Percentiles rank a stretch among this genome's conserved stretches.
Conservation (phyloP, 2,888 invertebrate genomes). For the Polyommatus iphigenia region DNA sequence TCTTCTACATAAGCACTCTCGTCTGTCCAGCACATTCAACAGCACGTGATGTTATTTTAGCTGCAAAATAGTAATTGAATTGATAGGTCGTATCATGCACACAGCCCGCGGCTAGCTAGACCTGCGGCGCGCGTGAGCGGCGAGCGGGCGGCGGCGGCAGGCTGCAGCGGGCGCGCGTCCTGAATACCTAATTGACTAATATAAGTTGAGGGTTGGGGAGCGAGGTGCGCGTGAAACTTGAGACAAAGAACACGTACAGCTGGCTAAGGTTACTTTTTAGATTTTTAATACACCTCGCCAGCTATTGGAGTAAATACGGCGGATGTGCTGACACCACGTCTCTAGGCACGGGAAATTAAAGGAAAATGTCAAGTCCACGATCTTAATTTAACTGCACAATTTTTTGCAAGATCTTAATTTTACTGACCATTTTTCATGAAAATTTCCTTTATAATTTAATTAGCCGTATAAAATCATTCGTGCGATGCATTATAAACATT, state of each 20-base stretch:
- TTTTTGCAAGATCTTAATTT: background rate
- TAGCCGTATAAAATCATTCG: background rate
- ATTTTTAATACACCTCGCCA: conserved; percentile 45
- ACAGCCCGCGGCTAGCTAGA: conserved; percentile 33
- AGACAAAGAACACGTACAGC: conserved; percentile 75
- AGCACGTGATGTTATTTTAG: conserved; percentile 11
- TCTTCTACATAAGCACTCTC: background rate
- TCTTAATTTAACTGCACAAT: background rate
- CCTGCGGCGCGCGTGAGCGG: conserved; percentile 42
- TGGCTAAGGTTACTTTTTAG: conserved; percentile 68
- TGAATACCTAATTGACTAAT: conserved; percentile 79
- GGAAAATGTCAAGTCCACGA: background rate
- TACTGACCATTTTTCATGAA: too few species aligned
- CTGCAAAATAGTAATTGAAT: conserved; percentile 35
- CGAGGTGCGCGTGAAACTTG: conserved; percentile 72
- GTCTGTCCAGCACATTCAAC: background rate
- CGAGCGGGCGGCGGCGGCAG: conserved; percentile 49
- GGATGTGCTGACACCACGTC: background rate
- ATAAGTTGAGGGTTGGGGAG: conserved; percentile 68
- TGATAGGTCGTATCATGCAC: conserved; percentile 46
- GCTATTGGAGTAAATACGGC: conserved; percentile 2
- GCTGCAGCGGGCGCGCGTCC: conserved; percentile 67
- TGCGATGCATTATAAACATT: background rate
- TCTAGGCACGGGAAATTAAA: background rate
- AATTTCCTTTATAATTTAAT: background rate